Evolutionary conservation across 2,888 invertebrate species (phyloP).

Genomic region (Synergus umbraculus): DNA sequence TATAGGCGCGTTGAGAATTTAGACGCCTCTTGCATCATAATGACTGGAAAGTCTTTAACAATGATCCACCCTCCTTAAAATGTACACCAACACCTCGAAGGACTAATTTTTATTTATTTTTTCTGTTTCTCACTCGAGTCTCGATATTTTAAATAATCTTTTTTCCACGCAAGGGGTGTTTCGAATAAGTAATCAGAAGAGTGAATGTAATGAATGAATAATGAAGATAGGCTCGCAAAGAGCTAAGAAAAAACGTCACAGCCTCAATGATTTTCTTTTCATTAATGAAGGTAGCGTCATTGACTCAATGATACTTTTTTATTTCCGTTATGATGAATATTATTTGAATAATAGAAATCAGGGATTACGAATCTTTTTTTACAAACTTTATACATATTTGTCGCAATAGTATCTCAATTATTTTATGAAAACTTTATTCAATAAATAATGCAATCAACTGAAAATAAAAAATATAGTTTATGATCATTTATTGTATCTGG

Average conservation of each 20-base stretch:
- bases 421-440: too few relatives aligned
- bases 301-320: too few relatives aligned
- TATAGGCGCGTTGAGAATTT: slow-evolving; percentile 25
- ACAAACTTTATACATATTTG: too few relatives aligned
- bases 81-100: neutral
- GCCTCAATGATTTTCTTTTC: too few relatives aligned
- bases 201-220: neutral
- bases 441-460: neutral
- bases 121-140: neutral
- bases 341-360: too few relatives aligned
- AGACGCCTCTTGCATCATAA: slow-evolving; percentile 27
- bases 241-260: too few relatives aligned
- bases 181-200: neutral
- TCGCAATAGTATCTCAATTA: too few relatives aligned
- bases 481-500: neutral
- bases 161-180: neutral
- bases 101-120: slow-evolving; percentile 24
- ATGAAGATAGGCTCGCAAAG: neutral
- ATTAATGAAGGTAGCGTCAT: too few relatives aligned
- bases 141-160: slow-evolving; percentile 2
- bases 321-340: too few relatives aligned
- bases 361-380: too few relatives aligned
- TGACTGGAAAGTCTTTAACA: slow-evolving; percentile 27
- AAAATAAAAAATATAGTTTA: neutral
- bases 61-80: neutral